Conservation (phyloP, 2,888 invertebrate genomes). For the Orthosia gracilis region DNA sequence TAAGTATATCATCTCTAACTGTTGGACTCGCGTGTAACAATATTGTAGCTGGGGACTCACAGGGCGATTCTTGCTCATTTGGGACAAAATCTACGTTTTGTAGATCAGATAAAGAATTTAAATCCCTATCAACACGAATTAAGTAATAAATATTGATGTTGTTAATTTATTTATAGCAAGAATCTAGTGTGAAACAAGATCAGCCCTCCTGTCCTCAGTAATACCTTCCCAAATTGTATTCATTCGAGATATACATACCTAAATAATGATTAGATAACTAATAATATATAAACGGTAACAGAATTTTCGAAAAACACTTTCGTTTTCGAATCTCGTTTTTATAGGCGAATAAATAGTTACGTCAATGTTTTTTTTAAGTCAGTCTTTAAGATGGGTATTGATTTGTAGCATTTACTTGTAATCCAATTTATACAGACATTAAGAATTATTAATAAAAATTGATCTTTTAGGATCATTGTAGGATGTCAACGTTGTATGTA, state of each 20-base stretch:
- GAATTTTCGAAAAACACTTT: conserved; percentile 72
- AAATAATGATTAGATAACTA: conserved; percentile 73
- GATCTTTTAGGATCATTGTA: conserved; percentile 56
- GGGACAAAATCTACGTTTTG: conserved; percentile 30
- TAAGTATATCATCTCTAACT: conserved; percentile 70
- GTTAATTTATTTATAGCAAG: conserved; percentile 39
- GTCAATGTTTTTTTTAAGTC: conserved; percentile 69
- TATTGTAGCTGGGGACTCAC: conserved; percentile 64
- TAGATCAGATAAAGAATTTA: conserved; percentile 39
- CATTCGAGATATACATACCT: conserved; percentile 74
- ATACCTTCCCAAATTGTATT: conserved; percentile 64
- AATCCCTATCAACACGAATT: conserved; percentile 30
- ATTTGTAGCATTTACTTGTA: conserved; percentile 66
- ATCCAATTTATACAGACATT: conserved; percentile 38
- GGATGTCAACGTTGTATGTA: conserved; percentile 30
- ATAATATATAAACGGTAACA: conserved; percentile 73
- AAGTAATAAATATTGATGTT: conserved; percentile 39
- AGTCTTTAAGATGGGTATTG: conserved; percentile 63
- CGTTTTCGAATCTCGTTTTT: conserved; percentile 76
- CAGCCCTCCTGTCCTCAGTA: conserved; percentile 50
- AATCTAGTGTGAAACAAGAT: conserved; percentile 33
- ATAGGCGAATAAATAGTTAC: conserved; percentile 68
- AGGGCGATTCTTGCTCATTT: conserved; percentile 36
- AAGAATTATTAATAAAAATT: conserved; percentile 26
- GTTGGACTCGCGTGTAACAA: conserved; percentile 70